Evolutionary conservation across 2,797 vertebrate species (phyloP), one percentile per base, ranked within the genome.

Genomic region (Eutrigla gurnardus): DNA sequence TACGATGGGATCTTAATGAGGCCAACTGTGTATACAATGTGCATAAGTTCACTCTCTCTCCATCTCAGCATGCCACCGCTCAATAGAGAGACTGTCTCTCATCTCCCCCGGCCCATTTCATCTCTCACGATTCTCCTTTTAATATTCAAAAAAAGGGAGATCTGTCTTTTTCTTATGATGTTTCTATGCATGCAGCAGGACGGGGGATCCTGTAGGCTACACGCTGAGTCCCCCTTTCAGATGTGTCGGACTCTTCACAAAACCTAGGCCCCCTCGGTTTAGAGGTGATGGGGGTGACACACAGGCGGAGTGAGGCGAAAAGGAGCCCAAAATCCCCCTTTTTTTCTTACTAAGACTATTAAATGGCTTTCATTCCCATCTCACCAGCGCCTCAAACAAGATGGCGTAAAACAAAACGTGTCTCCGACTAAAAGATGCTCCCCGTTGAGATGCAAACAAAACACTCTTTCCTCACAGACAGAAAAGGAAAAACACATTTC

Each of bases 351-450:
- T 93, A 95, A 93, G 90, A 90, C 92, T 90, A 91, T 93, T 95
- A 94, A 93, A 95, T 90, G 90, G 88, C 93, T 94, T 91, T 93
- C 90, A 92, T 92, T 94, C 91, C 89, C 80, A 73, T 89, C 79
- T 81, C 71, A 37, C 85, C 75, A 88, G 82, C 59, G 32, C 75
- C 86, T 76, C 87, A 90, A 95, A 93, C 88, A 91, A 88, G 84
- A 87, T 67, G 43, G 82, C 60, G 83, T 89, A 86, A 94, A 93
- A 93, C 91, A 93, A 94, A 95, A 93, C 84, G 77, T 66, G 79
- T 80, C 69, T 81, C 49, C 64, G 6, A 37, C 39, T n/a, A 86
- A 89, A 88, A 89, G 86, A 90, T 81, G 50, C 83, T 82, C 86
- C 88, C 88, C 18, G 75, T 58, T 59, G 83, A 79, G 87, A 84